Base-by-base conservation (phyloP, 2,113 vertebrate genomes). In the Odocoileus hemionus region DNA sequence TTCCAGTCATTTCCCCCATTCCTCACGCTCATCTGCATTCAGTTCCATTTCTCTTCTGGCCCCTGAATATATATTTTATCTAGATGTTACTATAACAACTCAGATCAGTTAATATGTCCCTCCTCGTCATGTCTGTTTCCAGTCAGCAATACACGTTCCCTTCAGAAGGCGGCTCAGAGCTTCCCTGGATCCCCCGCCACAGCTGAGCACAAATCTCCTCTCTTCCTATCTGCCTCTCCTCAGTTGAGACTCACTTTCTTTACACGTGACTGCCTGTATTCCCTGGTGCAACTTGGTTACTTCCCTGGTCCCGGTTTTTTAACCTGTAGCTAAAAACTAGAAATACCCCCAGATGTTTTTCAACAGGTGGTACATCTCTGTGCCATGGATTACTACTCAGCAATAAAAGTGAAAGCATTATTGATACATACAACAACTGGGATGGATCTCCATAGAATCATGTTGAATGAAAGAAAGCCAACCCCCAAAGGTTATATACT, bases 1-100 rank as follows among this genome's bases (percentile, higher is more conserved):
- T 82, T 43, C n/a, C 3, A 67, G 54, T 23, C 13, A 0, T 43
- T 52, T 16, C 36, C 11, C 74, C 57, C 13, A 14, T 30, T n/a
- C 39, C 61, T 19, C 28, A 79, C 2, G n/a, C 79, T 83, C 79
- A 26, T 83, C 61, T 57, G 70, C 2, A 9, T 55, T 76, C 79
- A 52, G 89, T 43, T 57, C 64, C 74, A 26, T 55, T 64, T 83
- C 84, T 89, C 84, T 50, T 95, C 86, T 78, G 39, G 80, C 55
- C 60, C 61, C 45, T 3, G 61, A 57, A 89, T 82, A 80, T 14
- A 30, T 84, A 52, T 70, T 87, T 86, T 55, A 93, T 96, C 95
- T 94, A 90, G 28, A 67, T 95, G 89, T 92, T 96, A 39, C 94
- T 79, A 58, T 84, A 86, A 93, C 92, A 97, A 89, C 93, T 60